phyloP scores from a whole-genome alignment of 2,113 vertebrate species.

The Elachura formosa region DNA sequence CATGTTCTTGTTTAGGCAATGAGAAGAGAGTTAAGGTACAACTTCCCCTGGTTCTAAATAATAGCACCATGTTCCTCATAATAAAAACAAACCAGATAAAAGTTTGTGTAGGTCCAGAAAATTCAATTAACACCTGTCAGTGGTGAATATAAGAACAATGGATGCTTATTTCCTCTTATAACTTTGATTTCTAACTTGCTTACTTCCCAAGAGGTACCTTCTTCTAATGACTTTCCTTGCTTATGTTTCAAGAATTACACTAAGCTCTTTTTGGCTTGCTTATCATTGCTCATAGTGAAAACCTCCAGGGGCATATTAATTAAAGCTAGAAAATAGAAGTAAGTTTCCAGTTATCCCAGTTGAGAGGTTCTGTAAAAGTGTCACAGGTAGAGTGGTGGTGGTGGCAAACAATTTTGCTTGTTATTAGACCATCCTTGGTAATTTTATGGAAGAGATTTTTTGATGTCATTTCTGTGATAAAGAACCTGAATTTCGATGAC shows the following conservation, averaged over 20 bases:
- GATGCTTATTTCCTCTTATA: slow-evolving; percentile 4
- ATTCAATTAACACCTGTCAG: slow-evolving; percentile 7
- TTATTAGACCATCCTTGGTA: background rate
- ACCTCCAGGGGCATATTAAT: background rate
- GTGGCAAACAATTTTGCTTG: background rate
- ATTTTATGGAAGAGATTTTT: background rate
- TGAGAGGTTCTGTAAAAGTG: background rate
- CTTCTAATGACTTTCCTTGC: background rate
- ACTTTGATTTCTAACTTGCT: background rate
- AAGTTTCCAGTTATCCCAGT: background rate
- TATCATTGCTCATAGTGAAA: background rate
- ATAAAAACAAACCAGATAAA: background rate
- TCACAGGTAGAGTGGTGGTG: background rate
- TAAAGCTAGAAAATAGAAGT: slow-evolving; percentile 3
- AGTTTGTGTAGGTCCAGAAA: background rate
- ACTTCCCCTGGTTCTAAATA: background rate
- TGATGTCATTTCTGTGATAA: background rate
- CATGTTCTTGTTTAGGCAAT: background rate
- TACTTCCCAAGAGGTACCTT: slow-evolving; percentile 24
- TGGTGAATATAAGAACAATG: background rate
- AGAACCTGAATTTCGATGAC: background rate
- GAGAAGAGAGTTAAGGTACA: background rate
- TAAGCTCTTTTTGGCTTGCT: slow-evolving; percentile 13
- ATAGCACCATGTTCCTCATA: background rate
- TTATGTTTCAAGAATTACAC: slow-evolving; percentile 17